Evolutionary conservation across 2,888 invertebrate species (phyloP), one percentile per base, ranked within the genome.

Genomic region (Caenorhabditis sp.): DNA sequence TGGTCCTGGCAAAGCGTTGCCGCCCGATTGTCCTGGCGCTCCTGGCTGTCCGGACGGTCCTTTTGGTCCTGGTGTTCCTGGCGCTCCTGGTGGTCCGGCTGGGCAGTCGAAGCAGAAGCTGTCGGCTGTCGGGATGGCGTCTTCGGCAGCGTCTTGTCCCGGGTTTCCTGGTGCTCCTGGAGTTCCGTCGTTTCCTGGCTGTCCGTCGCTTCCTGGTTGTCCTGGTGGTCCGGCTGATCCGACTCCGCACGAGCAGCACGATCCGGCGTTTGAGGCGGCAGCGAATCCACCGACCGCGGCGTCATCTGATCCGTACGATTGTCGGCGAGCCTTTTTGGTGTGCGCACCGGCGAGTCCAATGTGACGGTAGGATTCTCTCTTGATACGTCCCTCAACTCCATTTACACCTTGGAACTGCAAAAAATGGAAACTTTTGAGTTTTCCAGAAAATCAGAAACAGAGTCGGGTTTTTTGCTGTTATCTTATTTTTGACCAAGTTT

Each of bases 91-190:
- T 74, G 74, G 74, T 69, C 74, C 74, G 49, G 74, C 74, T 62
- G 76, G 73, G 67, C 83, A 77, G 26, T 80, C 80, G 73, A 80
- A 80, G 80, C 80, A 80, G 80, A 80, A 80, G 62, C 75, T 72
- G 58, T 75, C 75, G 55, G 77, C 67, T 43, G 60, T 61, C 12
- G 76, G 67, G 43, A 59, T 36, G 19, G 55, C 24, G 49, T 79
- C 77, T 53, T 79, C 67, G 26, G 67, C 37, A 37, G 81, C 81
- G 43, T 80, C 77, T 12, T 76, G 72, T 79, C 79, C 79, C 60
- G 79, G 76, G 62, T 60, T 21, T 67, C 80, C 80, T 49, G 71
- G 74, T 49, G 66, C 60, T 67, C 84, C 84, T 50, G 82, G 71
- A 0, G 77, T 71, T 61, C 82, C 82, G 53, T 79, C 78, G 60